phyloP scores from a whole-genome alignment of 2,113 vertebrate genomes.

The Mustela nigripes region DNA sequence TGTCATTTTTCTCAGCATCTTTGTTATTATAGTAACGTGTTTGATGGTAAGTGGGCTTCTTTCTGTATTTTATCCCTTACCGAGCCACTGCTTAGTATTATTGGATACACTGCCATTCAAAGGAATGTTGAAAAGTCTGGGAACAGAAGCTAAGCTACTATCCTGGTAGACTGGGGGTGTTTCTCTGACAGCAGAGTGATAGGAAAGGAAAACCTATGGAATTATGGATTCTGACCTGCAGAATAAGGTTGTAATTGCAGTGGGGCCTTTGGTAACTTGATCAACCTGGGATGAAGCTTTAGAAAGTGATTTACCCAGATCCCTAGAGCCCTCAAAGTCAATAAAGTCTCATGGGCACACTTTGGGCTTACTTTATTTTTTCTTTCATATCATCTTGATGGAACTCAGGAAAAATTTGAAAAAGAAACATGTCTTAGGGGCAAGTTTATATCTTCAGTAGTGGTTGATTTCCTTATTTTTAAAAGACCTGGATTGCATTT shows the following conservation, averaged over 20 bases:
- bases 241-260: background rate
- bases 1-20: conserved; percentile 97
- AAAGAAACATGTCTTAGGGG: conserved; percentile 24
- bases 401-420: background rate
- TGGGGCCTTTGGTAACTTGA: conserved; percentile 61
- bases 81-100: conserved; percentile 64
- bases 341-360: background rate
- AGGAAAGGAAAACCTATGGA: conserved; percentile 57
- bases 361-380: conserved; percentile 62
- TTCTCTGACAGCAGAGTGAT: background rate
- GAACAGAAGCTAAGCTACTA: conserved; percentile 11
- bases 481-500: conserved; percentile 33
- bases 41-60: conserved; percentile 94
- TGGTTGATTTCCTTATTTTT: conserved; percentile 38
- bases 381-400: conserved; percentile 56
- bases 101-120: background rate
- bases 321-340: background rate
- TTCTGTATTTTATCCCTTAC: conserved; percentile 64
- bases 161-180: conserved; percentile 14
- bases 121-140: conserved; percentile 45
- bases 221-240: conserved; percentile 28
- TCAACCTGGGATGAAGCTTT: conserved; percentile 54
- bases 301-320: conserved; percentile 51
- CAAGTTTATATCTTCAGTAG: conserved; percentile 18
- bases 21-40: conserved; percentile 95